Evolutionary conservation across 2,888 invertebrate genomes (phyloP).

Genomic region (Drosophila mayaguana): DNA sequence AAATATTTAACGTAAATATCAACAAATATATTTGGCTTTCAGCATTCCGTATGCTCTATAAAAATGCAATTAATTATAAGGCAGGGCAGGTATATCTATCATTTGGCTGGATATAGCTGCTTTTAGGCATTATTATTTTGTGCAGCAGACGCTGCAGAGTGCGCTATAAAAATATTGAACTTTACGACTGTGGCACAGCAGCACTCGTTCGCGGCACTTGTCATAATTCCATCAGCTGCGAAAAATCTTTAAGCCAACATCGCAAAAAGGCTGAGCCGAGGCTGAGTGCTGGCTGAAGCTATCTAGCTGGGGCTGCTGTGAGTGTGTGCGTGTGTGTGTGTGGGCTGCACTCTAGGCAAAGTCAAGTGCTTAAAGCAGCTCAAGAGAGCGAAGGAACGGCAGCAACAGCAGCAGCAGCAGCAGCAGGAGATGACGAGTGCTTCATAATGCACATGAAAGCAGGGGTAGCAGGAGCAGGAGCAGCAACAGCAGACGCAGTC

Average conservation of each 20-base stretch:
- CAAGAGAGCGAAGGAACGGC: slow-evolving; percentile 59
- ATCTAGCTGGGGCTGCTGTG: neutral
- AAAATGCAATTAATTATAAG: slow-evolving; percentile 27
- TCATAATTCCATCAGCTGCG: slow-evolving; percentile 74
- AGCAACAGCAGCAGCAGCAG: slow-evolving; percentile 29
- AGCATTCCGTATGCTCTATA: neutral
- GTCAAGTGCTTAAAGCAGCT: slow-evolving; percentile 82
- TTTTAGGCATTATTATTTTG: slow-evolving; percentile 50
- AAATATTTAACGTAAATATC: slow-evolving; percentile 2
- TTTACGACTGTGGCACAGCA: slow-evolving; percentile 68
- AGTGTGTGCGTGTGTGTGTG: slow-evolving; percentile 8
- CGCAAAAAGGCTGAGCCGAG: slow-evolving; percentile 26
- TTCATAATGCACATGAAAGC: no score
- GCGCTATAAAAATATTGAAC: slow-evolving; percentile 78
- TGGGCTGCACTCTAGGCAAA: slow-evolving; percentile 68
- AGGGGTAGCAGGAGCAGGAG: slow-evolving; percentile 1
- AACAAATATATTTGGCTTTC: slow-evolving; percentile 6
- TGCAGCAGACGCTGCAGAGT: slow-evolving; percentile 27
- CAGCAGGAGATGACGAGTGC: slow-evolving; percentile 28
- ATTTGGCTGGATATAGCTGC: slow-evolving; percentile 6
- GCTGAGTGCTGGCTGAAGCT: slow-evolving; percentile 16
- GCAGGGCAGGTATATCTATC: neutral
- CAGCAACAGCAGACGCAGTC: slow-evolving; percentile 44
- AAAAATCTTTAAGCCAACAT: slow-evolving; percentile 75
- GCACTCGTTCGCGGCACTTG: slow-evolving; percentile 55